A percentile compares a stretch with the other conserved stretches of the same genome.
These are phyloP conservation scores for Gasterosteus aculeatus DNA, from an alignment of 2,113 vertebrate species.

Conservation along the genomic window DNA sequence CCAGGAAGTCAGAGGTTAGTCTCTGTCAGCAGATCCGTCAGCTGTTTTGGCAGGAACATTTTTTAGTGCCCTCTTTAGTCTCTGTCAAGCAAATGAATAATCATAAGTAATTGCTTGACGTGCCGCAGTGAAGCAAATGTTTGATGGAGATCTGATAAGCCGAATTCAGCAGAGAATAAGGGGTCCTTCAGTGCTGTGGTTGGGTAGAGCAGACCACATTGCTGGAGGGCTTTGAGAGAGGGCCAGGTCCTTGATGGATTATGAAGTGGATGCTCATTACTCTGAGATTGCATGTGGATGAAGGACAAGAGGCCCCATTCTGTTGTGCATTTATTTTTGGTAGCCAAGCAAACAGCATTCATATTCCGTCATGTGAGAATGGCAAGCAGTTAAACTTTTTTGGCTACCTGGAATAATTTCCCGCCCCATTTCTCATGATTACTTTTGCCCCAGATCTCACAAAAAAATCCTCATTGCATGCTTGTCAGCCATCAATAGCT, in stretches of 20 bases:
- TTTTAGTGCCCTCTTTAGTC: slow-evolving; percentile 60
- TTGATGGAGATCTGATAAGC: slow-evolving; percentile 74
- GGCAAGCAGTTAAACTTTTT: slow-evolving; percentile 60
- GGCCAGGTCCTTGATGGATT: slow-evolving; percentile 81
- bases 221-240: slow-evolving; percentile 82
- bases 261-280: slow-evolving; percentile 88
- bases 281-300: slow-evolving; percentile 85
- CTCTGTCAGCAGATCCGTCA: slow-evolving; percentile 58
- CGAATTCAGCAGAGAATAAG: slow-evolving; percentile 73
- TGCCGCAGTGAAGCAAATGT: slow-evolving; percentile 59
- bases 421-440: slow-evolving; percentile 43
- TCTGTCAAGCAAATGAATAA: slow-evolving; percentile 72
- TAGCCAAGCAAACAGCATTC: slow-evolving; percentile 79
- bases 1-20: slow-evolving; percentile 94
- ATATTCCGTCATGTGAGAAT: slow-evolving; percentile 69
- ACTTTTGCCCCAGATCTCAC: slow-evolving; percentile 54
- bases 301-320: slow-evolving; percentile 81
- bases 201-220: slow-evolving; percentile 73
- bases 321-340: slow-evolving; percentile 81
- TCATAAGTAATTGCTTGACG: slow-evolving; percentile 73
- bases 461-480: slow-evolving; percentile 49
- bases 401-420: slow-evolving; percentile 71
- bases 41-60: slow-evolving; percentile 62
- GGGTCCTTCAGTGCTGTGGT: slow-evolving; percentile 72
- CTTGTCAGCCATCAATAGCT: slow-evolving; percentile 74